Evolutionary conservation across 2,797 vertebrate genomes (phyloP).

Genomic region (Propithecus deckenii): DNA sequence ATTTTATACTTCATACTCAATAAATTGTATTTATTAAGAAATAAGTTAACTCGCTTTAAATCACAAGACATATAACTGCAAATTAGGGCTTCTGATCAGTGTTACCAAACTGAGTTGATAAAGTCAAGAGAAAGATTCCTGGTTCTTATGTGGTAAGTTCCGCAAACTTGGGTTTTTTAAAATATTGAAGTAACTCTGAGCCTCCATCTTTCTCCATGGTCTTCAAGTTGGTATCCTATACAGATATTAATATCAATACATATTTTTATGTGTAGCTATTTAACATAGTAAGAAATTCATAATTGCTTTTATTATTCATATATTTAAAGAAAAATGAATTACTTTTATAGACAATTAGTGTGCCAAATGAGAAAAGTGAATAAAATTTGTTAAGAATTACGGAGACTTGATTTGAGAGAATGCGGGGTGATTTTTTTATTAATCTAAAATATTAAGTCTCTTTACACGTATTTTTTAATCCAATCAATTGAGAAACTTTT

Average conservation of each 20-base stretch:
- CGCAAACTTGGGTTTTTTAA: not conserved
- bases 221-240: not conserved
- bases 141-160: not conserved
- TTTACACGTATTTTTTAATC: not conserved
- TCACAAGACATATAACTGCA: not conserved
- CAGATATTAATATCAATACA: not conserved
- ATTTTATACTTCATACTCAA: not conserved
- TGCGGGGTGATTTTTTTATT: not conserved
- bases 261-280: not conserved
- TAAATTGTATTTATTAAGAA: not conserved
- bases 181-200: not conserved
- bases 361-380: not conserved
- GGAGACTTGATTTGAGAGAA: not conserved
- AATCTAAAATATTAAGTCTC: not conserved
- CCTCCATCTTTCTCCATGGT: not conserved
- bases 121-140: not conserved
- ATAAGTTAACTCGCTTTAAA: not conserved
- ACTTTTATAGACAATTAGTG: not conserved
- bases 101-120: not conserved
- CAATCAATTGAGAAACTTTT: not conserved
- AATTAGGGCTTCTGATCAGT: not conserved
- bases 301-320: not conserved
- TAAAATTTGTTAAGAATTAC: not conserved
- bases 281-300: not conserved
- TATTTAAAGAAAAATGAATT: constrained; percentile 10